Evolutionary conservation across 2,113 vertebrate species (phyloP), one percentile per base, ranked within the genome.

Genomic region (Epinephelus fuscoguttatus): DNA sequence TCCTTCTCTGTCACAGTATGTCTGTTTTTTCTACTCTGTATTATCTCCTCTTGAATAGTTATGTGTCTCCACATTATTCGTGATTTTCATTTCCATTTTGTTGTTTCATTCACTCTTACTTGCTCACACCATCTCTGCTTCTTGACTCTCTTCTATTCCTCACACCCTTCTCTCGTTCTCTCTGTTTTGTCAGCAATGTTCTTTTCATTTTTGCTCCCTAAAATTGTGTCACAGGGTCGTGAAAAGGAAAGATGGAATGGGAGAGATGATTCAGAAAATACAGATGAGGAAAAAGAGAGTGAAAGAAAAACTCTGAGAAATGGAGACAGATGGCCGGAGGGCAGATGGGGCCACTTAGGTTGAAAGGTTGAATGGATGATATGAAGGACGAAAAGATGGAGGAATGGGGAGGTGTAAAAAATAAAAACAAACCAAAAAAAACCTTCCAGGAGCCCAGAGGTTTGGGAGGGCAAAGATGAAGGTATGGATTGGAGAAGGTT

Each of bases 271-370:
- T 84, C 81, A 19, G 75, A 71, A 84, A 85, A 79, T 27, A 72
- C 49, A 74, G 71, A 76, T 70, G 50, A 80, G 19, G 52, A 55
- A n/a, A n/a, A 33, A n/a, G 30, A n/a, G 66, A 47, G 57, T 57
- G 59, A 70, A 45, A 30, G 50, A 70, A 53, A 70, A 61, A 59
- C 13, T 49, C n/a, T 0, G 68, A 71, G 71, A 77, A 81, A 84
- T 84, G 23, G 80, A 80, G 81, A 82, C 73, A 77, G 82, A 90
- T 83, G 78, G 85, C 72, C 27, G 13, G 37, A 66, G 78, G 74
- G 75, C 82, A 88, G 77, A 85, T 55, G 47, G 62, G 47, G 25
- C 56, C 57, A 81, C 57, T 47, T 25, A 7, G 68, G 82, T 70
- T 70, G 40, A 78, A 77, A 84, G 85, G 72, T 88, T 72, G 81